Evolutionary conservation across 2,113 vertebrate genomes (phyloP).

Genomic region (Gymnogyps californianus): DNA sequence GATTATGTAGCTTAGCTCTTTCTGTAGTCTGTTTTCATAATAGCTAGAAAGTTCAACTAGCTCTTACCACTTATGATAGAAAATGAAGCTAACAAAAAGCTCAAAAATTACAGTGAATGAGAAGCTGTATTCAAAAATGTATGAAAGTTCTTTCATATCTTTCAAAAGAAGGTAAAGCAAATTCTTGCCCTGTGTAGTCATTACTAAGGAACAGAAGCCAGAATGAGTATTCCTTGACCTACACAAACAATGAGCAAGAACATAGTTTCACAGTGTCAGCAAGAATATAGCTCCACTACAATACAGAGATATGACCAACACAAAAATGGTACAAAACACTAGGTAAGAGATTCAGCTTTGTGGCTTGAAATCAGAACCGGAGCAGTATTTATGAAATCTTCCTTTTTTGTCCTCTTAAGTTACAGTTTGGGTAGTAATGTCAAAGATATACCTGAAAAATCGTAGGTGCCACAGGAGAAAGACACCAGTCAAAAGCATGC

Average conservation of each 20-base stretch:
- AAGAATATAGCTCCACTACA: neutral
- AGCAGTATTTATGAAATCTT: neutral
- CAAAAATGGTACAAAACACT: neutral
- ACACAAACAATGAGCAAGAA: neutral
- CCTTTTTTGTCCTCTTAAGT: neutral
- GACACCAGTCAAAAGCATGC: neutral
- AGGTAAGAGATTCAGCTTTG: neutral
- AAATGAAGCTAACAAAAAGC: neutral
- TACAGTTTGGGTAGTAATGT: neutral
- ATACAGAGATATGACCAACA: neutral
- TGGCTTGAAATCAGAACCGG: neutral
- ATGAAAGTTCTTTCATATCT: neutral
- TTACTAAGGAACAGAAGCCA: neutral
- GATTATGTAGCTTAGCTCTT: neutral
- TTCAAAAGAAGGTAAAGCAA: neutral
- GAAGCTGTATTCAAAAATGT: neutral
- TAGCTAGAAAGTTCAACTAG: neutral
- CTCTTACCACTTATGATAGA: neutral
- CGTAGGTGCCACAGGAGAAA: neutral
- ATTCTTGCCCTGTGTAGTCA: neutral
- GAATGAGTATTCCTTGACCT: neutral
- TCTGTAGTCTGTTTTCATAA: neutral
- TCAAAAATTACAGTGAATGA: neutral
- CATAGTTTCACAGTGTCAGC: neutral
- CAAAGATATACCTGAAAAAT: neutral